Base-by-base conservation (phyloP, 2,797 vertebrate species). In the Argentina silus region DNA sequence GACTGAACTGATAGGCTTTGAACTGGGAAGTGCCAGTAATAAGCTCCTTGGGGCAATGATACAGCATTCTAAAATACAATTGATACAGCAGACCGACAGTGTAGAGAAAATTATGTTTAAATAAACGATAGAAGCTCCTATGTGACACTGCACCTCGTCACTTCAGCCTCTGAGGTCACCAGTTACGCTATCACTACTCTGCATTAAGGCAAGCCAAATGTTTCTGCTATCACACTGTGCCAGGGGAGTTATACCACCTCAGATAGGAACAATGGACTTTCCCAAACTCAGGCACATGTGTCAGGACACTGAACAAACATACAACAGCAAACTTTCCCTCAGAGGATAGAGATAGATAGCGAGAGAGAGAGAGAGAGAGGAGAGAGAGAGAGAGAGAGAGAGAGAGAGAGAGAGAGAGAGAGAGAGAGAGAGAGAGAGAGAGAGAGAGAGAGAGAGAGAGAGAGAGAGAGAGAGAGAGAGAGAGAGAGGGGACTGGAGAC, bases 271-370 rank as follows among this genome's bases (percentile, higher is more conserved):
- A 87, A 87, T 88, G 78, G 80, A 60, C 71, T 82, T 43, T 79
- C 76, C 79, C 73, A 75, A 74, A 55, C 56, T 6, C 42, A 85
- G 87, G 83, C 81, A 76, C 84, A 88, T 88, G 85, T 91, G 88
- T 91, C 90, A 85, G 79, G 75, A 71, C 51, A 1, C 90, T 92
- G 85, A 91, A 91, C 48, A 91, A 93, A 93, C 90, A 93, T 6
- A 12, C 2, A 47, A 87, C 83, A 62, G 60, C 64, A 45, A 65
- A 17, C 72, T 83, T 90, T 91, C 88, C 90, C 81, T 43, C 0
- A 78, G 76, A 71, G 74, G 8, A 50, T 50, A 79, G 78, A 69
- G 57, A 72, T 73, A 36, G 27, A 36, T 1, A 36, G 27, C 1
- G 27, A 36, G 27, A 4, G 57, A 72, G 73, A 36, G 27, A 36